Percentiles rank a stretch among this genome's conserved stretches.
phyloP scores from a whole-genome alignment of 2,113 vertebrate species.

The Cyprinodon brontotheroides region DNA sequence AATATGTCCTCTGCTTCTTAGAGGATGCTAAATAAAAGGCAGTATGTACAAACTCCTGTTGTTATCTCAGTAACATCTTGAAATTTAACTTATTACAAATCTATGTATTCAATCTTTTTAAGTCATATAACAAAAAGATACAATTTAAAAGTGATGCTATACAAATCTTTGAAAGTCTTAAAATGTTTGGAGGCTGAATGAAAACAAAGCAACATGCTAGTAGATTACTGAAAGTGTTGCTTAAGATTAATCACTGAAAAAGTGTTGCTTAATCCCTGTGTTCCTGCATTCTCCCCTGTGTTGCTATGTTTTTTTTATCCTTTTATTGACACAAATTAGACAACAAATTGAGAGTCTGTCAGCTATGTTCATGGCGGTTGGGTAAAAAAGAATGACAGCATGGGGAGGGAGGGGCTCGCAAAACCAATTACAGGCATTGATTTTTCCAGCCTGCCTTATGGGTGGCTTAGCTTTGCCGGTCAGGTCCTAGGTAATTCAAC shows the following conservation, averaged over 20 bases:
- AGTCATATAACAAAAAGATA: not conserved
- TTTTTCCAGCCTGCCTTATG: conserved; percentile 66
- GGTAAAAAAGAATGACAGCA: not conserved
- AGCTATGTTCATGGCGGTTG: conserved; percentile 40
- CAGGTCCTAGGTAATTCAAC: conserved; percentile 77
- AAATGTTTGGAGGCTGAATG: not conserved
- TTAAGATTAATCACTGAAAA: not conserved
- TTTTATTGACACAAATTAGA: conserved; percentile 46
- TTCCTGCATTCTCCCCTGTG: conserved; percentile 26
- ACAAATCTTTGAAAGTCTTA: not conserved
- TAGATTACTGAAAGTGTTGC: too few relatives aligned
- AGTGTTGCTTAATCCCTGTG: not conserved
- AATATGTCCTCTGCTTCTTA: not conserved
- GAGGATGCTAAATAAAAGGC: too few relatives aligned
- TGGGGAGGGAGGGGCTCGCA: conserved; percentile 26
- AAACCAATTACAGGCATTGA: conserved; percentile 69
- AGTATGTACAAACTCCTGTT: too few relatives aligned
- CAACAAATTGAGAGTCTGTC: conserved; percentile 56
- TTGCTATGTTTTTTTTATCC: conserved; percentile 24
- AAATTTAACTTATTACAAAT: too few relatives aligned
- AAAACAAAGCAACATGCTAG: not conserved
- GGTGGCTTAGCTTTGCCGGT: conserved; percentile 68
- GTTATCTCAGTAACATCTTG: too few relatives aligned
- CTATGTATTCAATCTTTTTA: not conserved
- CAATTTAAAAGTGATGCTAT: not conserved